These are phyloP conservation scores for Stichodactyla mertensii DNA, from an alignment of 64 coral and sea anemone species.

Conservation along the genomic window DNA sequence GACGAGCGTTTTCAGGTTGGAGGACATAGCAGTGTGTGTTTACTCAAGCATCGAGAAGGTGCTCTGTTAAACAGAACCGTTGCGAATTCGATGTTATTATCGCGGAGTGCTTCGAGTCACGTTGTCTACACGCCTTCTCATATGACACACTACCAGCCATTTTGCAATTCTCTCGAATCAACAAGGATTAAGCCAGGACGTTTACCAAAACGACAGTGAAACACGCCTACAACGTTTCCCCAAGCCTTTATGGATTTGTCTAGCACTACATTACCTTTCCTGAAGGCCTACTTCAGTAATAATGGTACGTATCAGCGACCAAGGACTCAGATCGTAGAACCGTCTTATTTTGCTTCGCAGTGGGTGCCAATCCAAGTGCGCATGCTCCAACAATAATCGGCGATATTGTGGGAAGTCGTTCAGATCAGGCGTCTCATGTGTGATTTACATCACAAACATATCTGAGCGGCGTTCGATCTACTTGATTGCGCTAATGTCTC, in stretches of 20 bases:
- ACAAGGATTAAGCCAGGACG: neutral
- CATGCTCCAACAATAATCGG: slow-evolving; percentile 70
- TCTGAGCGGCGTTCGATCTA: neutral
- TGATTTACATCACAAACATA: slow-evolving; percentile 70
- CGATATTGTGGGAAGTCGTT: slow-evolving; percentile 67
- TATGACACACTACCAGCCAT: slow-evolving; percentile 66
- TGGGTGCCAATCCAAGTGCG: slow-evolving; percentile 32
- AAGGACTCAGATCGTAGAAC: slow-evolving; percentile 23
- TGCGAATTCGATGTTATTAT: neutral
- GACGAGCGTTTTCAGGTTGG: neutral
- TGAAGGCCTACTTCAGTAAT: neutral
- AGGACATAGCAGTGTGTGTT: neutral
- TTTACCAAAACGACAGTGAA: neutral
- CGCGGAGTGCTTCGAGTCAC: slow-evolving; percentile 20
- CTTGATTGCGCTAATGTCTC: neutral
- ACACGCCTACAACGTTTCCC: neutral
- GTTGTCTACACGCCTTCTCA: slow-evolving; percentile 49
- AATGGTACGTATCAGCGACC: slow-evolving; percentile 15
- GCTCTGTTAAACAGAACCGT: neutral
- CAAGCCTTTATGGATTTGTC: neutral
- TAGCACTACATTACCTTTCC: neutral
- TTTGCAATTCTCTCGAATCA: slow-evolving; percentile 44
- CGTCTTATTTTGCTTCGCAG: slow-evolving; percentile 75
- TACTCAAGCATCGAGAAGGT: neutral
- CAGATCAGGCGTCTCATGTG: slow-evolving; percentile 33